These are phyloP conservation scores for Rhopilema esculentum DNA, from an alignment of 30 jellyfish, hydroid and myxozoan genomes.

Conservation along the genomic window DNA sequence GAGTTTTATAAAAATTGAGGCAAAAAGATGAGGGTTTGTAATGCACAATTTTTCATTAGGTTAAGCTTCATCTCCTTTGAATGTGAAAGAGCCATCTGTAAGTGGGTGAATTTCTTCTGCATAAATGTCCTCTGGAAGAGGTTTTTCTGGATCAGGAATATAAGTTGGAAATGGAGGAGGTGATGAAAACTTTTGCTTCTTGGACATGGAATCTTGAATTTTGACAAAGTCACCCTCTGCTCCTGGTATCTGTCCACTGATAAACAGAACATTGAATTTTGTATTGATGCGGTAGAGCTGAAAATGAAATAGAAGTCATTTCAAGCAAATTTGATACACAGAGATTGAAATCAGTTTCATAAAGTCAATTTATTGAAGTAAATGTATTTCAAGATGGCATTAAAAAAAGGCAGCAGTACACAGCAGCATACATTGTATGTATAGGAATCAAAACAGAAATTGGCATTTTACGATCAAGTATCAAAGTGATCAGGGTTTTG, in stretches of 20 bases:
- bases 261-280: slow-evolving; percentile 78
- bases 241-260: slow-evolving; percentile 94
- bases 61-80: slow-evolving; percentile 43
- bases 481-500: no score
- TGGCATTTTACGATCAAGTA: no score
- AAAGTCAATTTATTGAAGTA: no score
- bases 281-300: slow-evolving; percentile 95
- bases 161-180: slow-evolving; percentile 86
- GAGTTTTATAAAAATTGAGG: no score
- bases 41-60: background rate
- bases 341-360: no score
- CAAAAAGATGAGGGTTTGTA: no score
- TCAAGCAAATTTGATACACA: background rate
- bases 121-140: slow-evolving; percentile 84
- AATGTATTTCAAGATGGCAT: no score
- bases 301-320: background rate
- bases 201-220: slow-evolving; percentile 67
- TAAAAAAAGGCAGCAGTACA: no score
- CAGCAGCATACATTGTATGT: no score
- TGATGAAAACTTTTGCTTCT: slow-evolving; percentile 25
- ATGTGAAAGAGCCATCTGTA: slow-evolving; percentile 70
- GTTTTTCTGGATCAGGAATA: slow-evolving; percentile 56
- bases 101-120: slow-evolving; percentile 75
- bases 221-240: slow-evolving; percentile 80
- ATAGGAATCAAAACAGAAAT: no score